Evolutionary conservation across 1,140 invertebrate species (phyloP), one percentile per base, ranked within the genome.

Genomic region (Monomorium pharaonis): DNA sequence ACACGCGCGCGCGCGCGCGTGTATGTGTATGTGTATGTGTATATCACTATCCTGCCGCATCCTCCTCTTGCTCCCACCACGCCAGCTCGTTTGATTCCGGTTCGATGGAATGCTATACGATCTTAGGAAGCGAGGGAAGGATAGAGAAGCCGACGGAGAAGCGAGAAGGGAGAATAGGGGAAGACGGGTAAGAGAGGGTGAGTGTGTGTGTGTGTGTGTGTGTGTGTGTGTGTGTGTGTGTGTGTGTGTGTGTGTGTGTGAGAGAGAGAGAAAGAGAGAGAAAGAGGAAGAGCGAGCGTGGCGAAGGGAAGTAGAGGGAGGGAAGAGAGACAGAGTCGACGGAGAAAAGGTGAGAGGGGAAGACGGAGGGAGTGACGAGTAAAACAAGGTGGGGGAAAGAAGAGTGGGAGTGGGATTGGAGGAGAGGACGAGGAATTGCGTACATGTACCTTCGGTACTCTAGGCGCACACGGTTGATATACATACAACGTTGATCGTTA

Each of bases 21-120:
- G 54, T 21, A 42, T 69, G 37, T 27, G 18, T 85, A 87, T 77
- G 62, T 62, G 54, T 21, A 60, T 12, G 37, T 87, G 27, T 67
- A 65, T 69, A 80, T 88, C 44, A 70, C 83, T 77, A 75, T 89
- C 87, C 85, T 85, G 76, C 83, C 83, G 67, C 77, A 80, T 78
- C 76, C 70, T 62, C 76, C 44, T 85, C 42, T 69, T 54, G 54
- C 56, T 70, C 47, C 65, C 42, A 49, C 67, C 85, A 86, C 77
- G 86, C 84, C 87, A 58, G 69, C 65, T 91, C 84, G 84, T 92
- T 91, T 87, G 90, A 86, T 92, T 90, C 88, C 88, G 89, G 89
- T 93, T 93, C 91, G 91, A 93, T 93, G 89, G 92, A 86, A 90
- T 89, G 89, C 87, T 87, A 86, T 89, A 90, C 87, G 86, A 91